Percentiles rank a stretch among this genome's conserved stretches.
phyloP scores from a whole-genome alignment of 1,140 invertebrate species.

The Zelostemma sp. region DNA sequence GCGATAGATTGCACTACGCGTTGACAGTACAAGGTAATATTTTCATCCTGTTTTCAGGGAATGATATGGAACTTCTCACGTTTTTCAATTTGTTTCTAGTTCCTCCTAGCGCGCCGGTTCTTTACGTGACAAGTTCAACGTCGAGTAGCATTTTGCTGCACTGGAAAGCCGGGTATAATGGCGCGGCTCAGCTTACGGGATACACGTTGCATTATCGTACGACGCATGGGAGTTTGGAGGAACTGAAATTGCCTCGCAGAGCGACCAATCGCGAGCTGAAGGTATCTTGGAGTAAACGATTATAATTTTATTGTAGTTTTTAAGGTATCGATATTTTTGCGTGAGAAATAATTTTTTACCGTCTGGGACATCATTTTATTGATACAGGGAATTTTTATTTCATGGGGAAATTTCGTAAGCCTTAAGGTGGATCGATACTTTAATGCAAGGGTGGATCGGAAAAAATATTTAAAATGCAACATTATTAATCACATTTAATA shows the following conservation, averaged over 20 bases:
- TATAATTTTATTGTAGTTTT: too few relatives aligned
- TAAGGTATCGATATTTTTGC: neutral
- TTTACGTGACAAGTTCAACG: constrained; percentile 80
- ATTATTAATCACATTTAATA: too few relatives aligned
- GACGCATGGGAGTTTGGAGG: constrained; percentile 75
- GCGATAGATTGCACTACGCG: constrained; percentile 75
- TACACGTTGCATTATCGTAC: constrained; percentile 78
- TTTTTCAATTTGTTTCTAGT: constrained; percentile 62
- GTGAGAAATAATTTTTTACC: neutral
- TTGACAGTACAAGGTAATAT: constrained; percentile 73
- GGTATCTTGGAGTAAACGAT: constrained; percentile 53
- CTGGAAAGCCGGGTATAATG: constrained; percentile 79
- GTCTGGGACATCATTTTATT: too few relatives aligned
- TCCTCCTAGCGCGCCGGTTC: constrained; percentile 76
- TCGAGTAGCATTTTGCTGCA: constrained; percentile 79
- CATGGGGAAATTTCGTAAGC: too few relatives aligned
- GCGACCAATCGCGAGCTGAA: constrained; percentile 78
- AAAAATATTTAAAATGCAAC: too few relatives aligned
- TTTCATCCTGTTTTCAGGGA: neutral
- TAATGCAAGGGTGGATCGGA: too few relatives aligned
- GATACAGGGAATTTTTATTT: too few relatives aligned
- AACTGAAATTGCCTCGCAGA: constrained; percentile 75
- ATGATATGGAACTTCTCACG: constrained; percentile 8
- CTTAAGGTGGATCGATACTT: too few relatives aligned
- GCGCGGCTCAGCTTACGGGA: constrained; percentile 77